Evolutionary conservation across 1,140 invertebrate species (phyloP).

Genomic region (Calephelis virginiensis): DNA sequence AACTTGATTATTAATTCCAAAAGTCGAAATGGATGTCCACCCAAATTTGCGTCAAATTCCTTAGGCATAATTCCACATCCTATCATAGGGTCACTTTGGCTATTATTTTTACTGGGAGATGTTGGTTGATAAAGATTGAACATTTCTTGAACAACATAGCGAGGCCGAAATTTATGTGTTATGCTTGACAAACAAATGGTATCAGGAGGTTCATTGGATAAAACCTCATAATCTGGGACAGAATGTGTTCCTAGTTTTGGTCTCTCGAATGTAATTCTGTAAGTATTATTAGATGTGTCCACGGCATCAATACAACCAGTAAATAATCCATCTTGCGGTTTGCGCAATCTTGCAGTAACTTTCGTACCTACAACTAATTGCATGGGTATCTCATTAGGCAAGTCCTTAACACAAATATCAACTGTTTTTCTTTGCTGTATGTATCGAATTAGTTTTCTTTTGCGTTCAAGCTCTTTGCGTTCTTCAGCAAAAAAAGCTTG

Average conservation of each 20-base stretch:
- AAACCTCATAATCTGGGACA: slow-evolving; percentile 97
- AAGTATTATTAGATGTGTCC: slow-evolving; percentile 98
- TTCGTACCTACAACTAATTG: slow-evolving; percentile 98
- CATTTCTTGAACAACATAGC: slow-evolving; percentile 79
- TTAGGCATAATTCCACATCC: slow-evolving; percentile 70
- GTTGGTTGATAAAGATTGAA: slow-evolving; percentile 58
- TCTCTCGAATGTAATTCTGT: slow-evolving; percentile 97
- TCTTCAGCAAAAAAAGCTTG: slow-evolving; percentile 98
- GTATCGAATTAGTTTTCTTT: slow-evolving; percentile 94
- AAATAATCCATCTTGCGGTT: slow-evolving; percentile 97
- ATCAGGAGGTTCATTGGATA: slow-evolving; percentile 94
- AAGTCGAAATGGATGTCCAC: slow-evolving; percentile 91
- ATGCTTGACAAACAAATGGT: slow-evolving; percentile 93
- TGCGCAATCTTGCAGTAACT: slow-evolving; percentile 93
- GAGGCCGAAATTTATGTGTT: slow-evolving; percentile 86
- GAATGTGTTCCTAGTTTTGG: slow-evolving; percentile 96
- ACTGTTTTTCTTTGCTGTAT: slow-evolving; percentile 95
- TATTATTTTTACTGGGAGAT: slow-evolving; percentile 45
- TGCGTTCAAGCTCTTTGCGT: slow-evolving; percentile 91
- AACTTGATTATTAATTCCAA: slow-evolving; percentile 92
- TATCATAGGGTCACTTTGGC: slow-evolving; percentile 77
- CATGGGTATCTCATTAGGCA: slow-evolving; percentile 97
- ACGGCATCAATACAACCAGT: slow-evolving; percentile 97
- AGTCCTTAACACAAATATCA: slow-evolving; percentile 91
- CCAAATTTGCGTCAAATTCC: slow-evolving; percentile 79